These are phyloP conservation scores for Acrocephalus kingi DNA, from an alignment of 2,113 vertebrate genomes.

Conservation along the genomic window DNA sequence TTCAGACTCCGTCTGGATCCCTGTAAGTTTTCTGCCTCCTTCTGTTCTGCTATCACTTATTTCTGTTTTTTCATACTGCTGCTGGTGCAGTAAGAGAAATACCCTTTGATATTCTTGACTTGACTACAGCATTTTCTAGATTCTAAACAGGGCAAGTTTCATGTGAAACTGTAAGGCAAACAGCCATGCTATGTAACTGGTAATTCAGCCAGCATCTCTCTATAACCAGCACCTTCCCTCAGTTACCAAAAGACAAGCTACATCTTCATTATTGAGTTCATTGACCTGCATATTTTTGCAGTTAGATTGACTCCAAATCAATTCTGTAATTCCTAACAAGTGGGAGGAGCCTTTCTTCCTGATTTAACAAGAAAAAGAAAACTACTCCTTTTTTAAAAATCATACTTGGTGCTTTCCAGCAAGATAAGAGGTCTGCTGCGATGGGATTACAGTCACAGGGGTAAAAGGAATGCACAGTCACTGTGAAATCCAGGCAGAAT, in stretches of 20 bases:
- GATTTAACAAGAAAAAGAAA: background rate
- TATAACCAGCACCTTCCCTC: background rate
- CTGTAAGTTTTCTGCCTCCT: background rate
- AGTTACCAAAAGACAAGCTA: background rate
- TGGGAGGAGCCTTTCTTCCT: background rate
- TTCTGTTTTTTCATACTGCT: background rate
- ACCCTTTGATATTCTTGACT: background rate
- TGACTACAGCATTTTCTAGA: background rate
- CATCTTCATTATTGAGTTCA: background rate
- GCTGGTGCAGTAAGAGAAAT: background rate
- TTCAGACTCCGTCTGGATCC: background rate
- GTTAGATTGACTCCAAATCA: background rate
- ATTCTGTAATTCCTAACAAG: background rate
- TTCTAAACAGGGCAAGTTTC: background rate
- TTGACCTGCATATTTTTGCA: background rate
- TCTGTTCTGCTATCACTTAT: background rate
- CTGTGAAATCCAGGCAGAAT: background rate
- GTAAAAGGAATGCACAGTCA: background rate
- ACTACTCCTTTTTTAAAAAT: background rate
- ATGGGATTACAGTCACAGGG: background rate
- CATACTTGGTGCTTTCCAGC: background rate
- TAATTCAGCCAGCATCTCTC: background rate
- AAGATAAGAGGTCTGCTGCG: background rate
- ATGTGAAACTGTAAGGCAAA: background rate
- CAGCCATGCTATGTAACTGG: background rate